Percentiles rank a stretch among this genome's conserved stretches.
Evolutionary conservation across 2,113 vertebrate genomes (phyloP).

Genomic region (Hucho hucho): DNA sequence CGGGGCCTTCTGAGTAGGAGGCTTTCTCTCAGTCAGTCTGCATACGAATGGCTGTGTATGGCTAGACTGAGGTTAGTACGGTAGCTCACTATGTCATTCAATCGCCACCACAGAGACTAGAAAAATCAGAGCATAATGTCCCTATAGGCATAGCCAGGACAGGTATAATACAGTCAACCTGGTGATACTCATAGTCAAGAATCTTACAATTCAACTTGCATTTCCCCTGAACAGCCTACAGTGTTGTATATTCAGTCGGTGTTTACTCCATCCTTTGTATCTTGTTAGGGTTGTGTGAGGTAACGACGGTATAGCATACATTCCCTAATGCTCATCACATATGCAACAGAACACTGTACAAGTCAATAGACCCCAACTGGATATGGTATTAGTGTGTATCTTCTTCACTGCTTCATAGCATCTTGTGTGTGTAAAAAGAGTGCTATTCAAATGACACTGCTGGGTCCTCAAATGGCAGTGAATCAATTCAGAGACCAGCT

Average conservation of each 20-base stretch:
- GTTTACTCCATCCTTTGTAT: too few species aligned
- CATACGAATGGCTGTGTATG: not conserved
- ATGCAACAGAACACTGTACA: not conserved
- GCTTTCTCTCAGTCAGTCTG: slow-evolving; percentile 1
- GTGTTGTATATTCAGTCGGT: too few species aligned
- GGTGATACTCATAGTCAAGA: too few species aligned
- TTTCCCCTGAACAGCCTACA: too few species aligned
- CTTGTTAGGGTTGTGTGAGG: too few species aligned
- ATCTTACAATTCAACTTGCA: too few species aligned
- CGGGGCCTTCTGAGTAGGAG: not conserved
- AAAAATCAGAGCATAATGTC: too few species aligned
- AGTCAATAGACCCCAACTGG: not conserved
- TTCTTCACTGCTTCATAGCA: not conserved
- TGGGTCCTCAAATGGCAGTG: not conserved
- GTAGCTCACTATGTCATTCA: not conserved
- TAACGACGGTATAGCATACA: not conserved
- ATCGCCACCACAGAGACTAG: not conserved
- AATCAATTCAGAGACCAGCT: not conserved
- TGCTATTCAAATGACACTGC: not conserved
- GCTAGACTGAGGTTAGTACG: not conserved
- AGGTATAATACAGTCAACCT: too few species aligned
- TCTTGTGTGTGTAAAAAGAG: not conserved
- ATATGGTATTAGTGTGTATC: not conserved
- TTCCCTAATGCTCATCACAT: not conserved
- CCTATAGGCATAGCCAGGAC: too few species aligned